These are phyloP conservation scores for Spialia ferax DNA, from an alignment of 2,888 invertebrate genomes.

Conservation along the genomic window DNA sequence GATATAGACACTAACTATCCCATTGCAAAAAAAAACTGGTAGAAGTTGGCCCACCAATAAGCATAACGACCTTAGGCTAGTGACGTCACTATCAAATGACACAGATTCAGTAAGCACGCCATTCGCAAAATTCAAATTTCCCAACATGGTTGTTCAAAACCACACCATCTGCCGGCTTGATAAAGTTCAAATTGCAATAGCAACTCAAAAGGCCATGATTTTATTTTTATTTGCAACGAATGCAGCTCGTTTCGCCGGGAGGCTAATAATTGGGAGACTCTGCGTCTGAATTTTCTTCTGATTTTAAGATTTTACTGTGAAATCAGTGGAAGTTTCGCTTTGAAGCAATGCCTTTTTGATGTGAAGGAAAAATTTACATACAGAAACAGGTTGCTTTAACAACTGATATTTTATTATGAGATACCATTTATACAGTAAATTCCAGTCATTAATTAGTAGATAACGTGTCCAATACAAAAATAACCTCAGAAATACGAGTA, in stretches of 20 bases:
- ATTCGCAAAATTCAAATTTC: constrained; percentile 43
- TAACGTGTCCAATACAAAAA: too few relatives aligned
- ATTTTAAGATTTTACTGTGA: constrained; percentile 38
- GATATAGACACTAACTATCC: too few relatives aligned
- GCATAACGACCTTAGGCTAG: constrained; percentile 42
- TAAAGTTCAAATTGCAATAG: constrained; percentile 50
- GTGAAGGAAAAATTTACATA: constrained; percentile 15
- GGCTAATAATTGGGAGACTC: constrained; percentile 55
- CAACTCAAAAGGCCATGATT: constrained; percentile 48
- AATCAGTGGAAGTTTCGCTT: constrained; percentile 25
- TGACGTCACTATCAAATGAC: constrained; percentile 46
- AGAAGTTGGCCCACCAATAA: constrained; percentile 23
- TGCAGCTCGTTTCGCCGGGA: constrained; percentile 47
- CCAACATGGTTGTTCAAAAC: constrained; percentile 46
- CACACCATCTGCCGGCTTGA: constrained; percentile 47
- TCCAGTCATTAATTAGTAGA: too few relatives aligned
- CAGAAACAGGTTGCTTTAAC: neutral
- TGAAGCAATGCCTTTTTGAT: constrained; percentile 17
- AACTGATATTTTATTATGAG: neutral
- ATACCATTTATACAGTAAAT: neutral
- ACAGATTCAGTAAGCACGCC: constrained; percentile 40
- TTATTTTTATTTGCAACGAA: constrained; percentile 56
- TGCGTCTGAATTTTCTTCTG: constrained; percentile 46
- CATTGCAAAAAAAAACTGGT: neutral
- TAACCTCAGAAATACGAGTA: too few relatives aligned